Conservation (phyloP, 2,113 vertebrate species). For the Rutilus rutilus region DNA sequence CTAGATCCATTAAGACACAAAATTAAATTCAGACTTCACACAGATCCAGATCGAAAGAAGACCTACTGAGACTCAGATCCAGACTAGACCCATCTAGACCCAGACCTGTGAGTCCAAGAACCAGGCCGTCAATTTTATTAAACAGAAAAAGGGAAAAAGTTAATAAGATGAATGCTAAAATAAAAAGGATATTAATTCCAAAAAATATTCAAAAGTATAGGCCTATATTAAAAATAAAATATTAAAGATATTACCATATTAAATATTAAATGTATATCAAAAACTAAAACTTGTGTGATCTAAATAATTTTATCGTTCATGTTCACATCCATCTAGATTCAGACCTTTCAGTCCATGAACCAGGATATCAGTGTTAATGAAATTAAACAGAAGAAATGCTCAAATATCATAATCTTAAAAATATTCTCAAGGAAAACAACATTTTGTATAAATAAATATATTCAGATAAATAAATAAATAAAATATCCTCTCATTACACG, state of each 20-base stretch:
- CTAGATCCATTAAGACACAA: background rate
- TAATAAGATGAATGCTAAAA: background rate
- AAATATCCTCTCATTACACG: background rate
- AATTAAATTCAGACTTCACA: background rate
- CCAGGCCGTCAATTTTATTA: background rate
- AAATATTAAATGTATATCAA: background rate
- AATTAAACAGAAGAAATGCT: too few relatives aligned
- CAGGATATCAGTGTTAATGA: too few relatives aligned
- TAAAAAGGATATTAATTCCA: background rate
- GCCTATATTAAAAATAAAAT: background rate
- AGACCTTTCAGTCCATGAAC: too few relatives aligned
- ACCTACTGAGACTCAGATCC: background rate
- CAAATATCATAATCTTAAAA: too few relatives aligned
- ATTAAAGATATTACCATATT: background rate
- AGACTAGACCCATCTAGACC: background rate
- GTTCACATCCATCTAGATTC: too few relatives aligned
- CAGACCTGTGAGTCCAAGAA: background rate
- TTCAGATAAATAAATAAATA: too few relatives aligned
- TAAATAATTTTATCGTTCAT: too few relatives aligned
- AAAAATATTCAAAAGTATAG: background rate
- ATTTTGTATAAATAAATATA: background rate
- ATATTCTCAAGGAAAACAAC: too few relatives aligned
- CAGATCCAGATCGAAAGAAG: background rate
- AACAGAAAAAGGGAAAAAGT: background rate
- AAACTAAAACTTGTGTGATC: background rate